These are phyloP conservation scores for Eulemur rufifrons DNA, from an alignment of 2,113 vertebrate species.

Conservation along the genomic window DNA sequence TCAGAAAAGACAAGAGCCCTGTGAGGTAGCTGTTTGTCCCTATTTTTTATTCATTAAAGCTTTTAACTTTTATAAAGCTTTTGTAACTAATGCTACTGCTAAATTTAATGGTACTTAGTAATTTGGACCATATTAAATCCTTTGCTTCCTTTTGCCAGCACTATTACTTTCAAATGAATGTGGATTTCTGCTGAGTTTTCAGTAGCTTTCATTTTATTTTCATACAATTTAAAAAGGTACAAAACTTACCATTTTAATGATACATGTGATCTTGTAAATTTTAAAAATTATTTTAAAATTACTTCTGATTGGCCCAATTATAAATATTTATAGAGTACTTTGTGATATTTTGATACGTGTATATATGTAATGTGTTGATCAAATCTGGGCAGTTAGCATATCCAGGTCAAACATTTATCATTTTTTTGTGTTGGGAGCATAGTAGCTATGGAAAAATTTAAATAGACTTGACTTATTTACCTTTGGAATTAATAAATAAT, in stretches of 20 bases:
- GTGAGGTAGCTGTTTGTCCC: conserved; percentile 86
- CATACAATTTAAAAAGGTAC: neutral
- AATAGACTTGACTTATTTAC: neutral
- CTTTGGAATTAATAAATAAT: neutral
- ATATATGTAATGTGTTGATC: neutral
- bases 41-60: neutral
- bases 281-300: neutral
- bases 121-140: neutral
- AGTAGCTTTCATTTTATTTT: neutral
- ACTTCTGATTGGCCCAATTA: neutral
- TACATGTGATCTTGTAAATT: neutral
- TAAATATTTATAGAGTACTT: neutral
- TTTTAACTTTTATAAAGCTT: neutral
- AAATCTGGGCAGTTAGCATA: neutral
- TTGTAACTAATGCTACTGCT: neutral
- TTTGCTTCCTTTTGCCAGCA: neutral
- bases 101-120: neutral
- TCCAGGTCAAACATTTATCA: neutral
- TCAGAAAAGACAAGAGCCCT: conserved; percentile 96
- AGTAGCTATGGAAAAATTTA: neutral
- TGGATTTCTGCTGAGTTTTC: neutral
- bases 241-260: neutral
- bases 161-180: neutral
- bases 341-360: neutral
- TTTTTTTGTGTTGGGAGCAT: neutral